A percentile compares a stretch with the other conserved stretches of the same genome.
Conservation (phyloP, 2,113 vertebrate species). For the Thomomys bottae region DNA sequence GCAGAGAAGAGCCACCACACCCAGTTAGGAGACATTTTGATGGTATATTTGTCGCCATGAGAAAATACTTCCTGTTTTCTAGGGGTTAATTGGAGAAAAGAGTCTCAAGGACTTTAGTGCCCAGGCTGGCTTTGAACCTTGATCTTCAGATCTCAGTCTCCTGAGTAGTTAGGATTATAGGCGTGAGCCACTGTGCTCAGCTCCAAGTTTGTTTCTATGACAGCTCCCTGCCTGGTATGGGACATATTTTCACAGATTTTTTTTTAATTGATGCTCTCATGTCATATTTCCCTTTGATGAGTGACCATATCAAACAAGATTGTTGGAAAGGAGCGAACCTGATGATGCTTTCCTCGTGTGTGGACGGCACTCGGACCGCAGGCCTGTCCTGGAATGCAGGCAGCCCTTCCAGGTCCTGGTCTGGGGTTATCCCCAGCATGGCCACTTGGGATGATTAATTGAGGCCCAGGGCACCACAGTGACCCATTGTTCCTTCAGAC, state of each 20-base stretch:
- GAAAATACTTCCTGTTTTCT: no score
- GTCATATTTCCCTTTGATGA: background rate
- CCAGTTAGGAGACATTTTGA: accelerated
- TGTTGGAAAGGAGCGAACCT: background rate
- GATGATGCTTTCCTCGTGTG: accelerated
- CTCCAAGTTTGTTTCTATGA: accelerated
- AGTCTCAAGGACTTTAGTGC: no score
- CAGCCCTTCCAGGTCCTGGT: background rate
- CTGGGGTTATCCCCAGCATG: background rate
- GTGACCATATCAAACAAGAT: background rate
- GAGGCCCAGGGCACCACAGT: background rate
- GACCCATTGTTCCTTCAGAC: slow-evolving; percentile 30
- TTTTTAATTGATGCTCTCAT: background rate
- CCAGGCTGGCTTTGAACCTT: no score
- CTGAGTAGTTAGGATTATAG: no score
- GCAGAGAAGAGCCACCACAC: background rate
- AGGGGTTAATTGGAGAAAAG: no score
- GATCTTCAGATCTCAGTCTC: no score
- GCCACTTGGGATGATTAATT: slow-evolving; percentile 6
- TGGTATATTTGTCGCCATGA: background rate
- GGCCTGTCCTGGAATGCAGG: accelerated
- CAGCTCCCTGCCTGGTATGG: accelerated
- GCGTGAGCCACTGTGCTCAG: no score
- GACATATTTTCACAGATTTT: accelerated
- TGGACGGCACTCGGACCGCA: accelerated